phyloP scores from a whole-genome alignment of 2,113 vertebrate species.

The Cathartes aura region DNA sequence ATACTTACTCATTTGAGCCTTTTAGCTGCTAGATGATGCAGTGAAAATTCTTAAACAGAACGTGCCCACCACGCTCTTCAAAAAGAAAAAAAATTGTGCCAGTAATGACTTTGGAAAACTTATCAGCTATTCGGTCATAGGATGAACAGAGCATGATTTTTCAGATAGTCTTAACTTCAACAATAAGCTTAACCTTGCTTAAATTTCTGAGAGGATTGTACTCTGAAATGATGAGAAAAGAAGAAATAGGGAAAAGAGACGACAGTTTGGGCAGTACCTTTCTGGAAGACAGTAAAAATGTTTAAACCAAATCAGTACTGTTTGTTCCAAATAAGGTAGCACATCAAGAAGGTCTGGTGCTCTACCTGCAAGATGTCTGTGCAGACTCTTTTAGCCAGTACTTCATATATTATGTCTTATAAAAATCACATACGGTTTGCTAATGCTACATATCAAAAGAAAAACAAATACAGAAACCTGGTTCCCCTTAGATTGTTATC shows the following conservation, averaged over 20 bases:
- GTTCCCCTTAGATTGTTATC: slow-evolving; percentile 40
- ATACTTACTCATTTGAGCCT: background rate
- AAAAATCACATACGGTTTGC: background rate
- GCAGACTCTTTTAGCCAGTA: background rate
- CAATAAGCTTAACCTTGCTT: background rate
- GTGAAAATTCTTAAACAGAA: background rate
- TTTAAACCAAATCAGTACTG: background rate
- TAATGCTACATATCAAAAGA: slow-evolving; percentile 3
- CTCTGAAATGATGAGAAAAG: background rate
- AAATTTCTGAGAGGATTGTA: background rate
- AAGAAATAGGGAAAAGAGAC: background rate
- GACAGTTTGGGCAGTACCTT: background rate
- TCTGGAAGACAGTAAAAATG: background rate
- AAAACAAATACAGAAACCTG: slow-evolving; percentile 43
- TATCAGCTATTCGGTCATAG: background rate
- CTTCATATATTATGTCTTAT: background rate
- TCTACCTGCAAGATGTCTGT: background rate
- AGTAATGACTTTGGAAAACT: background rate
- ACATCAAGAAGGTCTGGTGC: background rate
- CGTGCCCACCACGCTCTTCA: background rate
- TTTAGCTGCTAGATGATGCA: background rate
- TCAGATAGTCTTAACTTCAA: background rate
- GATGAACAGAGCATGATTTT: background rate
- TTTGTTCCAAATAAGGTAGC: background rate
- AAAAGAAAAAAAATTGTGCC: background rate